Evolutionary conservation across 2,797 vertebrate species (phyloP).

Genomic region (Nannoperca obscura): DNA sequence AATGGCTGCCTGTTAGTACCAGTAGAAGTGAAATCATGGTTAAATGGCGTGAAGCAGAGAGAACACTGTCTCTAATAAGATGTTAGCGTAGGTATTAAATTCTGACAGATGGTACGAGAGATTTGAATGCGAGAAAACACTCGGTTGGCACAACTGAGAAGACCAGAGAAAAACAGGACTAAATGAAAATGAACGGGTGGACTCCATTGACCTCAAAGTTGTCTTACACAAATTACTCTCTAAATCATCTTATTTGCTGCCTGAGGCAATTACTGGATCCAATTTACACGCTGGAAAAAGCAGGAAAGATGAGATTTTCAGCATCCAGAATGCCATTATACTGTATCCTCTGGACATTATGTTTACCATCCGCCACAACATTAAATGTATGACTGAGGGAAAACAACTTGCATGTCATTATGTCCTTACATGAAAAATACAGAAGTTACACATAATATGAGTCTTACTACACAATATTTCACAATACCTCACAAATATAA

Average conservation of each 20-base stretch:
- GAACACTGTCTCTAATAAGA: slow-evolving; percentile 23
- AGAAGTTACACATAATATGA: background rate
- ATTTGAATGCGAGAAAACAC: slow-evolving; percentile 54
- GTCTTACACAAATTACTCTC: slow-evolving; percentile 69
- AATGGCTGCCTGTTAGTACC: slow-evolving; percentile 24
- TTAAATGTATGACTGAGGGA: slow-evolving; percentile 19
- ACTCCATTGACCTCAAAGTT: slow-evolving; percentile 70
- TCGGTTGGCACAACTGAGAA: slow-evolving; percentile 37
- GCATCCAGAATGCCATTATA: slow-evolving; percentile 49
- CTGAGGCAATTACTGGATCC: slow-evolving; percentile 69
- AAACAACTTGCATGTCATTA: slow-evolving; percentile 10
- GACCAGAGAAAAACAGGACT: slow-evolving; percentile 38
- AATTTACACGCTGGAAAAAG: slow-evolving; percentile 68
- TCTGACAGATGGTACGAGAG: slow-evolving; percentile 66
- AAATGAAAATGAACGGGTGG: slow-evolving; percentile 61
- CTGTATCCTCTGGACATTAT: slow-evolving; percentile 54
- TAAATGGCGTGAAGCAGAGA: slow-evolving; percentile 42
- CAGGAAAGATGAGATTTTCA: slow-evolving; percentile 59
- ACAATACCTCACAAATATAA: background rate
- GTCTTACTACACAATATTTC: background rate
- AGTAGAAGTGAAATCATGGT: slow-evolving; percentile 34
- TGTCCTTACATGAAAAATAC: slow-evolving; percentile 10
- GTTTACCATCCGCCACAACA: slow-evolving; percentile 40
- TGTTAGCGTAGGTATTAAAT: slow-evolving; percentile 40
- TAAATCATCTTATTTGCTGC: slow-evolving; percentile 76